A percentile compares a stretch with the other conserved stretches of the same genome.
These are phyloP conservation scores for Lepus timidus DNA, from an alignment of 2,113 vertebrate species.

Conservation along the genomic window DNA sequence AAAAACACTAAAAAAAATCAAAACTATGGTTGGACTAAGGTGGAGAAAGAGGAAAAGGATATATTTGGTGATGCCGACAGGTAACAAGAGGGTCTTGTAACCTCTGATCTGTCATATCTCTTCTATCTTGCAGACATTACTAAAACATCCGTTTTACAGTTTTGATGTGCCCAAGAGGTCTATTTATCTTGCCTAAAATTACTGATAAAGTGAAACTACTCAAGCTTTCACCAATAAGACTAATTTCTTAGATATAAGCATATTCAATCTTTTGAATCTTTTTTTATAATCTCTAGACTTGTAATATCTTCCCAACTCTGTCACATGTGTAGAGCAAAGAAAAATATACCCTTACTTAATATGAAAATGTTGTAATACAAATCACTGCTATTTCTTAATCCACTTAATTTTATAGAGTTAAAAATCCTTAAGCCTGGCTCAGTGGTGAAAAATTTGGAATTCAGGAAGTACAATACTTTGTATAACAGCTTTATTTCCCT, in stretches of 20 bases:
- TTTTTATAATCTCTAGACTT: not conserved
- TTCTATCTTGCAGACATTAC: not conserved
- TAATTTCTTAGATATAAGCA: not conserved
- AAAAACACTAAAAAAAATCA: not conserved
- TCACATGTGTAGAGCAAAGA: not conserved
- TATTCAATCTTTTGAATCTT: not conserved
- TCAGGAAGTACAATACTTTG: not conserved
- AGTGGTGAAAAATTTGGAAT: not conserved
- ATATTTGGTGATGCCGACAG: not conserved
- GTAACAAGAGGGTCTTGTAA: fast-evolving
- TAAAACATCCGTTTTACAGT: not conserved
- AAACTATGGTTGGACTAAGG: not conserved
- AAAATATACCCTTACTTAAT: not conserved
- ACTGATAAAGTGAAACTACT: not conserved
- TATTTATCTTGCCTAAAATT: constrained; percentile 2
- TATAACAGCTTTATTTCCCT: not conserved
- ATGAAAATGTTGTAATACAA: not conserved
- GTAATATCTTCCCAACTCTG: constrained; percentile 22
- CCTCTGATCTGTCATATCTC: not conserved
- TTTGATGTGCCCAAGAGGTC: not conserved
- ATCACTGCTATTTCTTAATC: constrained; percentile 41
- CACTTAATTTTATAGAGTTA: constrained; percentile 52
- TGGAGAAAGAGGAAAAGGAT: not conserved
- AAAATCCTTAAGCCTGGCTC: not conserved
- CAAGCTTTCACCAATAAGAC: not conserved